Conservation (phyloP, 2,797 vertebrate genomes). For the Lateolabrax maculatus region DNA sequence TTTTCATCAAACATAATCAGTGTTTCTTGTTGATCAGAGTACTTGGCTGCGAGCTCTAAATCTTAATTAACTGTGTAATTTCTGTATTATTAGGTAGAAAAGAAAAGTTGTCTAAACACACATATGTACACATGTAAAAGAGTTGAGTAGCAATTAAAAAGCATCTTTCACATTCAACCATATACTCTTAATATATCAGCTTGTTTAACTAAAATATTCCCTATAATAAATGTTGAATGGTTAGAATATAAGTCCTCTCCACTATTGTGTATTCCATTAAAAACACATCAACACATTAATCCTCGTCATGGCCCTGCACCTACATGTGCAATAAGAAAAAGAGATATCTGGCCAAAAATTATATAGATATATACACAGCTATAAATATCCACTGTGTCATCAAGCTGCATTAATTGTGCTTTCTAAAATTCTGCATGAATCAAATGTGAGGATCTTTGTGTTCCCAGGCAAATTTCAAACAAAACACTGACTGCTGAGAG, state of each 20-base stretch:
- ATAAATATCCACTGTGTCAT: background rate
- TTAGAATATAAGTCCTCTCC: slow-evolving; percentile 9
- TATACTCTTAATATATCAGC: background rate
- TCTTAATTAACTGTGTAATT: background rate
- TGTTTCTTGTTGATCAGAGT: background rate
- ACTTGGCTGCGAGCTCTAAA: background rate
- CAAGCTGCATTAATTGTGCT: slow-evolving; percentile 45
- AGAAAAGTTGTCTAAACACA: background rate
- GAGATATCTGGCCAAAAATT: slow-evolving; percentile 20
- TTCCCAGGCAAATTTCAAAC: slow-evolving; percentile 20
- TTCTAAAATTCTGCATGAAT: slow-evolving; percentile 7
- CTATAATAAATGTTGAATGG: slow-evolving; percentile 9
- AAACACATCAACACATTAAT: slow-evolving; percentile 20
- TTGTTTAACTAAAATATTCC: slow-evolving; percentile 15
- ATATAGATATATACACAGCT: slow-evolving; percentile 38
- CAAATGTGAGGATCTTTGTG: slow-evolving; percentile 11
- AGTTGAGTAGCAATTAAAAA: background rate
- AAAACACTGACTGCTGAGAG: background rate
- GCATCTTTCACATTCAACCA: slow-evolving; percentile 22
- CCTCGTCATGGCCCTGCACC: background rate
- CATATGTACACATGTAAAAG: background rate
- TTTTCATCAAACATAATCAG: background rate
- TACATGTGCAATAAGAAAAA: slow-evolving; percentile 28
- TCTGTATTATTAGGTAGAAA: background rate
- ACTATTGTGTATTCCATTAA: slow-evolving; percentile 5